phyloP scores from a whole-genome alignment of 2,888 invertebrate species.

The Furcula furcula region DNA sequence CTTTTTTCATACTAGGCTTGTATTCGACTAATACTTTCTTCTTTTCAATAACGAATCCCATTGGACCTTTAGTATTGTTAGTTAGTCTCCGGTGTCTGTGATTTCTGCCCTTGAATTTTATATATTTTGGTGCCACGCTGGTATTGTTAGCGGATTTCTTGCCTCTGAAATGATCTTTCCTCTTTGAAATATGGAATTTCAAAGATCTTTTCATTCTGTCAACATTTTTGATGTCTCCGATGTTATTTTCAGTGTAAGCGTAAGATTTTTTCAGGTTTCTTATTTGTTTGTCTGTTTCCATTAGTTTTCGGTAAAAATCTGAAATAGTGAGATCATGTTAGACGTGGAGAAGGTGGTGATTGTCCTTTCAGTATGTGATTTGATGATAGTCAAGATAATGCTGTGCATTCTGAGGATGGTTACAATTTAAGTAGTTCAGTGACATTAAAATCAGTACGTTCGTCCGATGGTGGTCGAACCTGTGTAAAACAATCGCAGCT shows the following conservation, averaged over 20 bases:
- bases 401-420: too few species aligned
- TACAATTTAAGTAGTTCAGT: too few species aligned
- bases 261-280: slow-evolving; percentile 44
- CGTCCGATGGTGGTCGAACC: too few species aligned
- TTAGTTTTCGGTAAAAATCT: slow-evolving; percentile 66
- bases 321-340: too few species aligned
- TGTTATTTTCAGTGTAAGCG: slow-evolving; percentile 3
- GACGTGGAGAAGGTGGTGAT: too few species aligned
- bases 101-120: slow-evolving; percentile 6
- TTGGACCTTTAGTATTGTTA: slow-evolving; percentile 22
- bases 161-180: slow-evolving; percentile 5
- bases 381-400: too few species aligned
- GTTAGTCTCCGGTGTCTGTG: slow-evolving; percentile 22
- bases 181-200: slow-evolving; percentile 15
- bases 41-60: slow-evolving; percentile 47
- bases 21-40: slow-evolving; percentile 49
- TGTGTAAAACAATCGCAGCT: too few species aligned
- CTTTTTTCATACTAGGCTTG: slow-evolving; percentile 30
- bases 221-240: slow-evolving; percentile 10
- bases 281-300: slow-evolving; percentile 60
- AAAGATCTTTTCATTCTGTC: slow-evolving; percentile 47
- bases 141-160: slow-evolving; percentile 5
- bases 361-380: too few species aligned
- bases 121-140: background rate
- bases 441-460: too few species aligned